Base-by-base conservation (phyloP, 2,888 invertebrate genomes). In the Oscheius sp. region DNA sequence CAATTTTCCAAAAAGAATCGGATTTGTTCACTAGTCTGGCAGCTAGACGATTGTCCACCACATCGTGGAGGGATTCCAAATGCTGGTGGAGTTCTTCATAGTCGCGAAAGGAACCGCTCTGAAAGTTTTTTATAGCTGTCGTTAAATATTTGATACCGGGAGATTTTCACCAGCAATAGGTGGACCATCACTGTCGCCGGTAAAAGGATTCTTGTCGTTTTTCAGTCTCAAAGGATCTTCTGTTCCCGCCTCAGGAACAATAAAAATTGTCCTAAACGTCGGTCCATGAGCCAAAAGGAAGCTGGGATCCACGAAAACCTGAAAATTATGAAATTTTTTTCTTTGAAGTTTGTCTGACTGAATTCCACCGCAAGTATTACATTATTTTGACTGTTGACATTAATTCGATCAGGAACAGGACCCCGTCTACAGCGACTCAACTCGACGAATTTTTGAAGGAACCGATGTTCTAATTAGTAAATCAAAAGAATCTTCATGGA, bases 1-100 rank as follows among this genome's bases (percentile, higher is more conserved):
- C 97, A 0, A 97, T 97, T 89, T 56, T 41, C 81, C 81, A 83
- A 66, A 83, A 83, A 53, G 70, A 72, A 45, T 81, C 79, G n/a
- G 78, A 79, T 66, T 84, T 83, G 16, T 78, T 56, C 23, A 80
- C 95, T 69, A 96, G 92, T 91, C 96, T 96, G 25, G 78, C 74
- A 56, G 87, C 86, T 23, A 87, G 78, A 21, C 86, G 71, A 7
- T 80, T 78, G 55, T 87, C 85, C 12, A 87, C 84, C n/a, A 82
- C 77, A 61, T 87, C 87, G 72, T 87, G 85, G 76, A 82, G 84
- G 59, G 78, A 76, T 70, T 87, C 87, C 21, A 87, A 75, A 21
- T 82, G 75, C 12, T 77, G 79, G 35, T 86, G 83, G 35, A 87
- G 76, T 12, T 73, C 66, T 35, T 77, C 77, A 45, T 80, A 80